Evolutionary conservation across 2,113 vertebrate species (phyloP), one percentile per base, ranked within the genome.

Genomic region (Manacus vitellinus): DNA sequence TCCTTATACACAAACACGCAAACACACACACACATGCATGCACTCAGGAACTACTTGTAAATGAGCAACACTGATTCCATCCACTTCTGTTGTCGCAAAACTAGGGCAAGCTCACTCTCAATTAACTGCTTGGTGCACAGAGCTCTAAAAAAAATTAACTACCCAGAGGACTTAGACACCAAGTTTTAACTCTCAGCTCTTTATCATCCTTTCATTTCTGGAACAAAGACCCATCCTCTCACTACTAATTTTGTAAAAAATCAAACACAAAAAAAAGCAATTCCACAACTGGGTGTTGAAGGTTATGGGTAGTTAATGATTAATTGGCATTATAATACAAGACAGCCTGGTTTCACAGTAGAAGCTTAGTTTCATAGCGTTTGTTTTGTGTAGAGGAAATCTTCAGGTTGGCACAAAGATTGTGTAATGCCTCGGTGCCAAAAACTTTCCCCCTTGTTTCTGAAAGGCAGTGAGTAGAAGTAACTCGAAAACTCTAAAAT

Each of bases 11-110:
- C 68, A 89, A 94, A 88, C 76, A 84, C 0, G 5, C 68, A 78
- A 59, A 71, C 4, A 78, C 30, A 33, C 46, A 51, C 49, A 51
- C 35, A 43, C 58, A 4, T 21, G 37, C 49, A 73, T 6, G 14
- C 54, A 71, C 74, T 84, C 61, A 89, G 92, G 82, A 97, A 67
- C 74, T 91, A 88, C 85, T 96, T 89, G 71, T 91, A 96, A 97
- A 94, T 95, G 96, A 96, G 74, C 85, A 96, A 78, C 61, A 41
- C 85, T 63, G 91, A 91, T 85, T 16, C 71, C 66, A 71, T 91
- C 82, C 85, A 92, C 85, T 97, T 93, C 67, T 84, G 81, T 82
- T 96, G 87, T 84, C 77, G 89, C 59, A 97, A 88, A 97, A 97
- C 74, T 95, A 94, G 96, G 91, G 63, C 94, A 97, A 89, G 75